Evolutionary conservation across 2,797 vertebrate genomes (phyloP).

Genomic region (Sebastes oblongus): DNA sequence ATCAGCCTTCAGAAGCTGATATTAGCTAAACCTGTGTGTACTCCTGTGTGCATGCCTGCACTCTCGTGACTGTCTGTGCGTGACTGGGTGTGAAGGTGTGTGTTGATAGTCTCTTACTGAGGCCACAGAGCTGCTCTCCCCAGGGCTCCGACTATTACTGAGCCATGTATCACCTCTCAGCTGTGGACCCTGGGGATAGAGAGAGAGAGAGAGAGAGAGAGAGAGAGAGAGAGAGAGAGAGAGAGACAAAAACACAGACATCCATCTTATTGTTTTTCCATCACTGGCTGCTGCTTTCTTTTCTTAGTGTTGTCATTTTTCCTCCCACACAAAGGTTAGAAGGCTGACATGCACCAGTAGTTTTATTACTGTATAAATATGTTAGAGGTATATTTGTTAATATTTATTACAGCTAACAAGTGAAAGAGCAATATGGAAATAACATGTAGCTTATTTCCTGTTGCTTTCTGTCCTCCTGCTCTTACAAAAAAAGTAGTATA

Average conservation of each 20-base stretch:
- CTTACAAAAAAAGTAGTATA: no score
- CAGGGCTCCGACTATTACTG: constrained; percentile 62
- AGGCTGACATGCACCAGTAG: not conserved
- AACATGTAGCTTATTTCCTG: not conserved
- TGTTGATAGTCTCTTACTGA: constrained; percentile 65
- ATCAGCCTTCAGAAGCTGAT: constrained; percentile 4
- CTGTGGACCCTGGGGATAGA: constrained; percentile 35
- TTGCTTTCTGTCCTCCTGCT: not conserved
- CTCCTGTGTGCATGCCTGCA: constrained; percentile 11
- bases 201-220: not conserved
- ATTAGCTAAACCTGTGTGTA: constrained; percentile 30
- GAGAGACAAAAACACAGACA: constrained; percentile 19
- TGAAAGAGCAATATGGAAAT: not conserved
- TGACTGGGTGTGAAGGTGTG: constrained; percentile 32
- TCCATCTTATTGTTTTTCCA: constrained; percentile 38
- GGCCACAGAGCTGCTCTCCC: constrained; percentile 64
- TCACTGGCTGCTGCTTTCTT: constrained; percentile 12
- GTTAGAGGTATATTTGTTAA: not conserved
- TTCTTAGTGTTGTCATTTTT: not conserved
- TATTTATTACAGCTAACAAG: not conserved
- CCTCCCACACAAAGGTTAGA: not conserved
- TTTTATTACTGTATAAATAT: not conserved
- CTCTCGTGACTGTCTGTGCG: constrained; percentile 34
- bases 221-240: constrained; percentile 13
- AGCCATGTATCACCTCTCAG: constrained; percentile 60